Percentiles rank a stretch among this genome's conserved stretches.
These are phyloP conservation scores for Typhlomys cinereus DNA, from an alignment of 2,113 vertebrate genomes.

Conservation along the genomic window DNA sequence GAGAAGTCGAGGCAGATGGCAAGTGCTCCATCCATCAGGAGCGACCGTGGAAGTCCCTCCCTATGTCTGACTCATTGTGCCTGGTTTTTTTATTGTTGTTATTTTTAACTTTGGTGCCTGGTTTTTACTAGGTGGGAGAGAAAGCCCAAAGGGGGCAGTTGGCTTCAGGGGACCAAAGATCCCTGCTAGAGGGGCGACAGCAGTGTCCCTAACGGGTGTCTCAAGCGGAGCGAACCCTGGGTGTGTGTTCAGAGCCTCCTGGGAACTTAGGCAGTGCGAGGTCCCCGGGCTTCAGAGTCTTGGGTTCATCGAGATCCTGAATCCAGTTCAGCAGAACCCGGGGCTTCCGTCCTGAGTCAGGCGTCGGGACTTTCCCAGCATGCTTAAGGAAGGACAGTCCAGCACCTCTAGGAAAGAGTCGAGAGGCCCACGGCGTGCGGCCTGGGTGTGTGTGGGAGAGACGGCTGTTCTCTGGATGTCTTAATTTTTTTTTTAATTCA, in stretches of 20 bases:
- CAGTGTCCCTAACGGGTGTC: background rate
- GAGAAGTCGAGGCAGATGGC: fast-evolving
- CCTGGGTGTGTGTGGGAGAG: background rate
- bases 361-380: background rate
- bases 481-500: too few relatives aligned
- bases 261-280: fast-evolving
- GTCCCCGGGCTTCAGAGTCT: background rate
- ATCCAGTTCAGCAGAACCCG: background rate
- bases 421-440: background rate
- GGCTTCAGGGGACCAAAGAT: fast-evolving
- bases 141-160: background rate
- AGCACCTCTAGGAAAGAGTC: fast-evolving
- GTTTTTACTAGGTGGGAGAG: background rate
- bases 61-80: background rate
- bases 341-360: fast-evolving
- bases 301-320: fast-evolving
- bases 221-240: background rate
- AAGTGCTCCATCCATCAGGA: fast-evolving
- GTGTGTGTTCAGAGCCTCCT: background rate
- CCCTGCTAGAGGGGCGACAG: fast-evolving
- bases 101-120: too few relatives aligned
- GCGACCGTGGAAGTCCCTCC: too few relatives aligned
- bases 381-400: background rate
- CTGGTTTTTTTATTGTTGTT: too few relatives aligned
- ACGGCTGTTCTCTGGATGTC: fast-evolving